A percentile compares a stretch with the other conserved stretches of the same genome.
These are phyloP conservation scores for Cephus rjabovi DNA, from an alignment of 2,888 invertebrate species.

Conservation along the genomic window DNA sequence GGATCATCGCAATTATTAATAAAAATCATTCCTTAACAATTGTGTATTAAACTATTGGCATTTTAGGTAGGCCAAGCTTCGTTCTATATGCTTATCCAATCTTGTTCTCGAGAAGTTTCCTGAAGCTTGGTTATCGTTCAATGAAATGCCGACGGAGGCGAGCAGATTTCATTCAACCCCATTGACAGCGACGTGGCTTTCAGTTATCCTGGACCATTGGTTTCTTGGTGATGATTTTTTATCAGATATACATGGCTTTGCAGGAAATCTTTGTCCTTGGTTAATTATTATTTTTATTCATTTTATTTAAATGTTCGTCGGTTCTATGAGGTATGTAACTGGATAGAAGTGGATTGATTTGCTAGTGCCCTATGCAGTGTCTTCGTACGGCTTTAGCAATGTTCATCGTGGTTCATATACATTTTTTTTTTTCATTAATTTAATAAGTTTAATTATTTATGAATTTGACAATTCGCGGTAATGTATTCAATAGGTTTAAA, in stretches of 20 bases:
- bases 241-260: not conserved
- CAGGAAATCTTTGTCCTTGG: not conserved
- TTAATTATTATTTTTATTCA: not conserved
- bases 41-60: not conserved
- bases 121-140: not conserved
- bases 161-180: not conserved
- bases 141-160: not conserved
- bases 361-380: not conserved
- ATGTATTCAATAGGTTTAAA: not conserved
- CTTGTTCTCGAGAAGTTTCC: not conserved
- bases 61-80: not conserved
- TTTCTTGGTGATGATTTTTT: not conserved
- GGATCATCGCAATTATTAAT: not conserved
- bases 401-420: not conserved
- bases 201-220: not conserved
- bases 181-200: not conserved
- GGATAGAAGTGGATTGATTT: not conserved
- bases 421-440: not conserved
- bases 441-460: not conserved
- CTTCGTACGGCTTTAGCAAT: not conserved
- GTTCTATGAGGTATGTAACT: not conserved
- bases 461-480: not conserved
- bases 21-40: not conserved
- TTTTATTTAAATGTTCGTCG: not conserved
- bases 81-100: not conserved